Evolutionary conservation across 1,140 invertebrate species (phyloP).

Genomic region (Megathymus violae): DNA sequence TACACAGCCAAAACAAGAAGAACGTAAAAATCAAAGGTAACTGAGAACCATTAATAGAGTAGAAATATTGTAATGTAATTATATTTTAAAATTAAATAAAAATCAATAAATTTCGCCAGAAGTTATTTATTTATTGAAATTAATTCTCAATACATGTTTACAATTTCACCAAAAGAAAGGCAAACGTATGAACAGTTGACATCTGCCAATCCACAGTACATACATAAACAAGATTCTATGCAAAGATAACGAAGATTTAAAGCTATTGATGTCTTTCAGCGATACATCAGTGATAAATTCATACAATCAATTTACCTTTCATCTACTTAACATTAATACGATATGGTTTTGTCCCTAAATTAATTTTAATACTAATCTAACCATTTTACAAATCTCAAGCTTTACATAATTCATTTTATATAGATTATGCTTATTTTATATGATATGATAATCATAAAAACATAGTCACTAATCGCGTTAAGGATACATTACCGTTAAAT

Average conservation of each 20-base stretch:
- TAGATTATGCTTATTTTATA: conserved; percentile 20
- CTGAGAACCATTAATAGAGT: too few relatives aligned
- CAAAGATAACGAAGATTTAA: conserved; percentile 34
- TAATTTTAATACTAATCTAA: conserved; percentile 17
- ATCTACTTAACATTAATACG: conserved; percentile 47
- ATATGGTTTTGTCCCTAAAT: conserved; percentile 53
- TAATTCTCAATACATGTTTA: conserved; percentile 44
- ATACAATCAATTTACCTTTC: conserved; percentile 28
- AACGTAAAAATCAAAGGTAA: too few relatives aligned
- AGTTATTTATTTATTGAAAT: conserved; percentile 54
- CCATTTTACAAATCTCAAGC: conserved; percentile 13
- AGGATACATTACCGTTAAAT: conserved; percentile 52
- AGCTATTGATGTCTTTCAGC: conserved; percentile 35
- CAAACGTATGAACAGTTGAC: conserved; percentile 32
- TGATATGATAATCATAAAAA: conserved; percentile 29
- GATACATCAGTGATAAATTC: conserved; percentile 20
- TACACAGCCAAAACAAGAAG: too few relatives aligned
- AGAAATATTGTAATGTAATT: too few relatives aligned
- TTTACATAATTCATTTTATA: conserved; percentile 21
- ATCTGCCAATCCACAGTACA: conserved; percentile 10
- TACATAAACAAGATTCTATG: conserved; percentile 13
- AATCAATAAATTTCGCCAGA: conserved; percentile 39
- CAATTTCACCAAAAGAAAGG: conserved; percentile 32
- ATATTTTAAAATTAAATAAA: too few relatives aligned
- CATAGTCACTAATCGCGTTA: conserved; percentile 35